Conservation (phyloP, 2,113 vertebrate species). For the Phaetusa simplex region DNA sequence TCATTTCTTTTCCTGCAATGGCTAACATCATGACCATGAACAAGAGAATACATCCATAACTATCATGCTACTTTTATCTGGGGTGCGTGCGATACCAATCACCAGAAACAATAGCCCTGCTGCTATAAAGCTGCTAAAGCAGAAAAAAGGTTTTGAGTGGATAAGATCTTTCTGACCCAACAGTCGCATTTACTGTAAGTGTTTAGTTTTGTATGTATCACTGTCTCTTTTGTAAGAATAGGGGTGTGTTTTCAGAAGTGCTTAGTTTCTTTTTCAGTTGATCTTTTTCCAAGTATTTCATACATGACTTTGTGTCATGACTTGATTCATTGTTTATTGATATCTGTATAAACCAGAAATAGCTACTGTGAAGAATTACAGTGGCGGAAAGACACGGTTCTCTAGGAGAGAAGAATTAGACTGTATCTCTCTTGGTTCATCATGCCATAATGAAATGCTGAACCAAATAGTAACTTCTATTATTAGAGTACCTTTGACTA, state of each 20-base stretch:
- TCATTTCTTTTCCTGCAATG: not conserved
- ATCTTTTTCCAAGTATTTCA: not conserved
- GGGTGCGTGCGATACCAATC: not conserved
- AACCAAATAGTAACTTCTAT: not conserved
- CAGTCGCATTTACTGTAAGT: not conserved
- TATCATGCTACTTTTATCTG: not conserved
- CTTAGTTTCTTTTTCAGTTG: not conserved
- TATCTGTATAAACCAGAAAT: not conserved
- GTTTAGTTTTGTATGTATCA: not conserved
- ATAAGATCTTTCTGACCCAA: not conserved
- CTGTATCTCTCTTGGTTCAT: not conserved
- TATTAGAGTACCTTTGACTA: not conserved
- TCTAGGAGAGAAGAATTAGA: not conserved
- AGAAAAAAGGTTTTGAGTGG: not conserved
- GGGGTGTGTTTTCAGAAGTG: not conserved
- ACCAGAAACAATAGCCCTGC: not conserved
- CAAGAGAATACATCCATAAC: not conserved
- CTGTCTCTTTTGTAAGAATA: not conserved
- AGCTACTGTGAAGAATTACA: not conserved
- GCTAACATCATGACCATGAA: not conserved
- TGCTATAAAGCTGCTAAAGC: not conserved
- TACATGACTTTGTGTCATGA: not conserved
- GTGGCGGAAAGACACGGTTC: not conserved
- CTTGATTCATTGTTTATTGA: not conserved
- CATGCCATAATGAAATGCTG: not conserved